A percentile compares a stretch with the other conserved stretches of the same genome.
These are phyloP conservation scores for Grammomys surdaster DNA, from an alignment of 2,113 vertebrate species.

Conservation along the genomic window DNA sequence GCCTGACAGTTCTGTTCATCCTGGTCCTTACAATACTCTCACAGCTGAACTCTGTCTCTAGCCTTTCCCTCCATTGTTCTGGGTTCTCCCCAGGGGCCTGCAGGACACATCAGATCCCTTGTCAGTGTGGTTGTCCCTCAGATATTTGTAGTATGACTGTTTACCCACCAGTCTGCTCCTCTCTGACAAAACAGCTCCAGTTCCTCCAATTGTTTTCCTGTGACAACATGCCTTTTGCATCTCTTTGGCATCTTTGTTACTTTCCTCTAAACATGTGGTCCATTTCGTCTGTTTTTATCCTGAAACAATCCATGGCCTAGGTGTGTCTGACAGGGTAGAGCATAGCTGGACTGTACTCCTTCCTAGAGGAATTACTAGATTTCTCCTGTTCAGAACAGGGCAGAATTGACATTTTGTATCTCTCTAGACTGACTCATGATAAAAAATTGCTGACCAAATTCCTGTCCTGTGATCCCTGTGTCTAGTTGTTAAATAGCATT, in stretches of 20 bases:
- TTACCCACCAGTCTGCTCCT: conserved; percentile 38
- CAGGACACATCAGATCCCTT: background rate
- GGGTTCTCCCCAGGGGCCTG: conserved; percentile 47
- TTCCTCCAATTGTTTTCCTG: conserved; percentile 77
- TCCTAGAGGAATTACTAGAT: conserved; percentile 11
- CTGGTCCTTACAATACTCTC: background rate
- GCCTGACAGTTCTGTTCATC: background rate
- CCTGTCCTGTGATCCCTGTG: background rate
- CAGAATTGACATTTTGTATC: background rate
- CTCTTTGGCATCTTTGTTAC: conserved; percentile 50
- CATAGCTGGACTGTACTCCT: background rate
- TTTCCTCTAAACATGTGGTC: conserved; percentile 28
- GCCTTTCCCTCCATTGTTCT: conserved; percentile 77
- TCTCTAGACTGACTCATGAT: background rate
- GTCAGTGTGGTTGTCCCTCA: conserved; percentile 50
- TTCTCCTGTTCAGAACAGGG: background rate
- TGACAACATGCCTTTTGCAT: conserved; percentile 39
- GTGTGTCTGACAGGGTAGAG: background rate
- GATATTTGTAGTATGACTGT: conserved; percentile 26
- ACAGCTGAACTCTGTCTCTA: conserved; percentile 51
- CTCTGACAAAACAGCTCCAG: conserved; percentile 67
- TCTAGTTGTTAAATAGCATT: background rate
- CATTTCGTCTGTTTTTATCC: conserved; percentile 18
- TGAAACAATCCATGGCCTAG: background rate
- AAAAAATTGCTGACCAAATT: conserved; percentile 38